Evolutionary conservation across 2,797 vertebrate genomes (phyloP), one percentile per base, ranked within the genome.

Genomic region (Megalops cyprinoides): DNA sequence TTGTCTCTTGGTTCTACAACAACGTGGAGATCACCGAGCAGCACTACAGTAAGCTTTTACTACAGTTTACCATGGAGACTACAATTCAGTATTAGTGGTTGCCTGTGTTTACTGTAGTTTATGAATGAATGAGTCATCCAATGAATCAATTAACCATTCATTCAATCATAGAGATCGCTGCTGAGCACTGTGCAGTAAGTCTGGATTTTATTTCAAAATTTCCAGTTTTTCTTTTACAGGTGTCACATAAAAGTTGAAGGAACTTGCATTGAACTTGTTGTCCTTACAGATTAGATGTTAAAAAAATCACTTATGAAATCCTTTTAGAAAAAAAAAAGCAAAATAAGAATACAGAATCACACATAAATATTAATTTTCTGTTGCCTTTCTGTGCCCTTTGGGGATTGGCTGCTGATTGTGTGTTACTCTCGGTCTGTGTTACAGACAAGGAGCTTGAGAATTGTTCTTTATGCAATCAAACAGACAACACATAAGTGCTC

Each of bases 1-100:
- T 94, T 67, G 96, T 99, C 89, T 96, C 97, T 88, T 99, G 98
- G 98, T 94, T 98, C 90, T 96, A 97, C 90, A 96, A 97, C 84
- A 97, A 96, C 77, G 89, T 92, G 86, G 97, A 99, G 91, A 95
- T 99, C 90, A 94, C 95, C 9, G 77, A 96, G 86, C 95, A 94
- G 91, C 94, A 93, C 91, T 95, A 97, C 92, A 97, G 98, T 99
- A 94, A 98, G 97, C 95, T 83, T 14, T 3, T 1, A 1, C 15
- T 48, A 7, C 71, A 48, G 20, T 44, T 3, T 14, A n/a, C n/a
- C n/a, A 67, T 67, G 34, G 31, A 39, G n/a, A n/a, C n/a, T n/a
- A n/a, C n/a, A n/a, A n/a, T n/a, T n/a, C n/a, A n/a, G n/a, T n/a
- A n/a, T n/a, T n/a, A n/a, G n/a, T n/a, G n/a, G n/a, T n/a, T n/a